phyloP scores from a whole-genome alignment of 2,113 vertebrate species.

The Regulus satrapa region DNA sequence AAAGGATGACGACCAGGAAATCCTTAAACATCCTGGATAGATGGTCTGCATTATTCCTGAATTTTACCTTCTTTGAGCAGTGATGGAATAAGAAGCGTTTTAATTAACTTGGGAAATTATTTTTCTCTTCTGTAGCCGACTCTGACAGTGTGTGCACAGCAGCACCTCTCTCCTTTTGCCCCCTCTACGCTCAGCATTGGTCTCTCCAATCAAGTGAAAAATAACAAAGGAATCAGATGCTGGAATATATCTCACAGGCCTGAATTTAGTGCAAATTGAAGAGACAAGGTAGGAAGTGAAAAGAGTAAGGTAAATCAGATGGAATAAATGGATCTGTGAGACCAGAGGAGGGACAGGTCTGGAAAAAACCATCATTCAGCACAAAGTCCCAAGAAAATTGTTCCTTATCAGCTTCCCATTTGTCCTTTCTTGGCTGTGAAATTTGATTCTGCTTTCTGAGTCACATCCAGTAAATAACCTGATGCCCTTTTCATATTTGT shows the following conservation, averaged over 20 bases:
- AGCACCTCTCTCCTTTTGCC: neutral
- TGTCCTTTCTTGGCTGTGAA: neutral
- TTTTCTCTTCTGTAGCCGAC: neutral
- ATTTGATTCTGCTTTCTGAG: neutral
- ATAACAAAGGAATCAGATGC: neutral
- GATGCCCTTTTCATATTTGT: neutral
- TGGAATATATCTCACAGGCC: neutral
- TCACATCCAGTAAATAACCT: neutral
- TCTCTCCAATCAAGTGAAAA: neutral
- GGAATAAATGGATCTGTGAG: neutral
- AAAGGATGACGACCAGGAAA: neutral
- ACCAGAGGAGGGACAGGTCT: neutral
- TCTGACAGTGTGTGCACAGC: neutral
- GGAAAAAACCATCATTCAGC: neutral
- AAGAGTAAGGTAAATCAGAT: neutral
- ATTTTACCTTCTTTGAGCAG: neutral
- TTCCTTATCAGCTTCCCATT: neutral
- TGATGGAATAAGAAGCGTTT: neutral
- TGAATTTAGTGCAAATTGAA: neutral
- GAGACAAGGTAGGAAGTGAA: neutral
- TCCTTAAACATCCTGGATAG: neutral
- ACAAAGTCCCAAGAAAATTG: neutral
- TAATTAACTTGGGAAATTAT: neutral
- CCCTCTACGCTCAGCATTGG: neutral
- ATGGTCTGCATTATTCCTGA: neutral